A percentile compares a stretch with the other conserved stretches of the same genome.
phyloP scores from a whole-genome alignment of 2,797 vertebrate genomes.

The Mus spretus region DNA sequence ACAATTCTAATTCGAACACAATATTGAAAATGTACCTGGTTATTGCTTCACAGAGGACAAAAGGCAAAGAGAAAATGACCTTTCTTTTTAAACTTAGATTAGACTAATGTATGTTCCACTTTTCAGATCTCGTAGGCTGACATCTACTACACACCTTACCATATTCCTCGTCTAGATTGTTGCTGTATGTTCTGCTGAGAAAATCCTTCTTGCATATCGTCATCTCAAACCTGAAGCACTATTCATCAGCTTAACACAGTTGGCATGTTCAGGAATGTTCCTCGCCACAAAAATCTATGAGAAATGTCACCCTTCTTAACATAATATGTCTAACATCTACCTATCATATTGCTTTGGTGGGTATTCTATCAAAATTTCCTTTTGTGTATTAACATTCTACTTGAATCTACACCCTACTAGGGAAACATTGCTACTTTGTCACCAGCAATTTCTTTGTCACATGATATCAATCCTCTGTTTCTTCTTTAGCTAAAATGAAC shows the following conservation, averaged over 20 bases:
- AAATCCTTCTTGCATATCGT: background rate
- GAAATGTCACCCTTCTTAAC: background rate
- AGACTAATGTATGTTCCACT: background rate
- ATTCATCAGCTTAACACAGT: background rate
- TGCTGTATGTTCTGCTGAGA: background rate
- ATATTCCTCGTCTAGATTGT: background rate
- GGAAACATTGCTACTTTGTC: background rate
- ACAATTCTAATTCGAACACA: background rate
- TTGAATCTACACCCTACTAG: background rate
- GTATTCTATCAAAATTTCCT: background rate
- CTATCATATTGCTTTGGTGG: background rate
- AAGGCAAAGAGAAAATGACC: background rate
- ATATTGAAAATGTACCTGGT: background rate
- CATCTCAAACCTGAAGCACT: background rate
- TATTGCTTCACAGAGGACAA: background rate
- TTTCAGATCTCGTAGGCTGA: background rate
- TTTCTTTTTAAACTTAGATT: background rate
- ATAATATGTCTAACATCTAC: background rate
- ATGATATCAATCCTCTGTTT: background rate
- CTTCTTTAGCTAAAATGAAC: background rate
- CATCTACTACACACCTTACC: background rate
- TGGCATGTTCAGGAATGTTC: background rate
- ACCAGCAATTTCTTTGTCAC: background rate
- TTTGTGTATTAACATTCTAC: background rate
- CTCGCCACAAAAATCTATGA: conserved; percentile 16